phyloP scores from a whole-genome alignment of 2,797 vertebrate species.

The Ficedula albicollis region DNA sequence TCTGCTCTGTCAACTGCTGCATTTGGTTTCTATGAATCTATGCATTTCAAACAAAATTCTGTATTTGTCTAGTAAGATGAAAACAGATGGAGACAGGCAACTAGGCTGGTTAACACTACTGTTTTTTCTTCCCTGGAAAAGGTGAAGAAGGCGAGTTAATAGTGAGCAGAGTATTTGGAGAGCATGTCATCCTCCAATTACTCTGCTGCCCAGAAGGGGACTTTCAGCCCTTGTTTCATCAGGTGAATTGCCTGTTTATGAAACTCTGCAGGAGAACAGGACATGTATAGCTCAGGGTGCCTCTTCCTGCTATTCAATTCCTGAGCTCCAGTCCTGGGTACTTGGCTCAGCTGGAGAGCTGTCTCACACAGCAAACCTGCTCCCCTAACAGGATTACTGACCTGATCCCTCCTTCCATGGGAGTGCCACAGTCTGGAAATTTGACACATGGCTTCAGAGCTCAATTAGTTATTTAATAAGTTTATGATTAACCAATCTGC shows the following conservation, averaged over 20 bases:
- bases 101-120: background rate
- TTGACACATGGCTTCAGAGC: background rate
- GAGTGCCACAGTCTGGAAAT: background rate
- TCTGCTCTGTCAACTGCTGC: background rate
- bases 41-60: background rate
- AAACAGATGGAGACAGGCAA: background rate
- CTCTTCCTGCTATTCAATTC: constrained; percentile 30
- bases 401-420: background rate
- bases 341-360: background rate
- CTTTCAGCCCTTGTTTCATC: background rate
- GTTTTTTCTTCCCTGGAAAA: background rate
- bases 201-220: background rate
- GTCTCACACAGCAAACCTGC: background rate
- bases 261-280: background rate
- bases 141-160: background rate
- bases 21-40: background rate
- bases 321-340: background rate
- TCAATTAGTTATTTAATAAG: constrained; percentile 14
- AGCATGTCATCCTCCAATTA: background rate
- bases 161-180: background rate
- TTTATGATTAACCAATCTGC: constrained; percentile 1
- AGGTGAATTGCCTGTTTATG: background rate
- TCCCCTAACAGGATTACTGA: background rate
- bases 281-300: background rate
- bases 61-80: background rate